Base-by-base conservation (phyloP, 2,888 invertebrate species). In the Itoplectis maculator region DNA sequence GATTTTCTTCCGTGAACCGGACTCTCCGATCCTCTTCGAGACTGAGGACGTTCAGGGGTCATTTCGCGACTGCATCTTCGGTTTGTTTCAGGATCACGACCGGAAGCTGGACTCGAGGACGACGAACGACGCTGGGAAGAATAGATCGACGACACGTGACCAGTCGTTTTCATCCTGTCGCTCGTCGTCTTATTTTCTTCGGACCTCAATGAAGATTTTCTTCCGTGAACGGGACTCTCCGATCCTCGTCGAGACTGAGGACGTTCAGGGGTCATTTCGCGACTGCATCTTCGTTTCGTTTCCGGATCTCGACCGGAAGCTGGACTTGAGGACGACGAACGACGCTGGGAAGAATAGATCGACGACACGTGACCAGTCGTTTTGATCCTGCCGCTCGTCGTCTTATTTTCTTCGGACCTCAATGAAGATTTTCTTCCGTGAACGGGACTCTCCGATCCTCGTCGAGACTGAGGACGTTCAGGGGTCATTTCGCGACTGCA, bases 61-160 rank as follows among this genome's bases (percentile, higher is more conserved):
- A 40, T 63, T 59, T 77, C 76, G 18, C 56, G 47, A 51, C 56
- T 73, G 9, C 35, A 7, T 15, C 23, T 54, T 45, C 63, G 68
- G 11, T 29, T 40, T 9, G 47, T 45, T 4, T 47, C 29, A 18
- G 35, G 42, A 40, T 76, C 80, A 18, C n/a, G 42, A 70, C 69
- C 54, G 7, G 6, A 20, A 5, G 35, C 29, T 15, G 75, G 66
- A 40, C 51, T 65, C 7, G 70, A 35, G 15, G 70, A 79, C 0
- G 75, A 59, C 6, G 82, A 82, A 47, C 51, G 82, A 37, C 70
- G 74, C 20, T 65, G 35, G 23, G 82, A 76, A 7, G 65, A 65
- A 51, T 59, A 75, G 47, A 78, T 51, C n/a, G 37, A 23, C 61
- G 85, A 72, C 49, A 81, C 49, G 18, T 18, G 35, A 61, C 8